Evolutionary conservation across 2,797 vertebrate genomes (phyloP).

Genomic region (Lacerta bilineata): DNA sequence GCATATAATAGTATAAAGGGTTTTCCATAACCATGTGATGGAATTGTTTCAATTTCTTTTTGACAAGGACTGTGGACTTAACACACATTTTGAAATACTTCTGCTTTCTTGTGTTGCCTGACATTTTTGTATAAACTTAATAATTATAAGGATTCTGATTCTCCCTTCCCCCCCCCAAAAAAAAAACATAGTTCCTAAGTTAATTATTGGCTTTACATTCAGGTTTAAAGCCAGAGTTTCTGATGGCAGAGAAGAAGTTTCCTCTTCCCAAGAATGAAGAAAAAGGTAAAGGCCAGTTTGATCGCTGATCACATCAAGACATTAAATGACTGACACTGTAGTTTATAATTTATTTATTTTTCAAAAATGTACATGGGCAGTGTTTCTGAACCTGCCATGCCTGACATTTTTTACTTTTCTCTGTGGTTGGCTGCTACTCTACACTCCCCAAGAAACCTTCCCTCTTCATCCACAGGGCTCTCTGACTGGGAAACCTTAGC

Average conservation of each 20-base stretch:
- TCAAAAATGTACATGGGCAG: too few relatives aligned
- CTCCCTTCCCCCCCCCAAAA: constrained; percentile 22
- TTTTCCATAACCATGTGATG: not conserved
- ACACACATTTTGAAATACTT: not conserved
- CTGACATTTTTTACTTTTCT: too few relatives aligned
- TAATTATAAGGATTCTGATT: constrained; percentile 22
- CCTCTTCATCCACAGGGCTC: too few relatives aligned
- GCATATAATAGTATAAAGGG: too few relatives aligned
- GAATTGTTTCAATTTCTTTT: constrained; percentile 11
- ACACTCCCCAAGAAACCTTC: too few relatives aligned
- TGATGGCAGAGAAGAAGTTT: constrained; percentile 86
- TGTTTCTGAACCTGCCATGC: too few relatives aligned
- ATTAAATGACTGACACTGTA: too few relatives aligned
- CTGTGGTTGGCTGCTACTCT: too few relatives aligned
- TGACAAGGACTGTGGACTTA: not conserved
- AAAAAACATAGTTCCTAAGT: constrained; percentile 51
- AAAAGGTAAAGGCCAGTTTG: constrained; percentile 82
- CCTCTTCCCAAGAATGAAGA: constrained; percentile 84
- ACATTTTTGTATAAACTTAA: not conserved
- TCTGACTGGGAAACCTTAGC: too few relatives aligned
- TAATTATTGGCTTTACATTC: constrained; percentile 41
- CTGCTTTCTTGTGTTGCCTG: not conserved
- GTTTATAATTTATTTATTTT: too few relatives aligned
- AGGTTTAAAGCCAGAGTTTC: constrained; percentile 90
- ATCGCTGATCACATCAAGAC: not conserved